Evolutionary conservation across 2,113 vertebrate species (phyloP), one percentile per base, ranked within the genome.

Genomic region (Oceanodroma tethys): DNA sequence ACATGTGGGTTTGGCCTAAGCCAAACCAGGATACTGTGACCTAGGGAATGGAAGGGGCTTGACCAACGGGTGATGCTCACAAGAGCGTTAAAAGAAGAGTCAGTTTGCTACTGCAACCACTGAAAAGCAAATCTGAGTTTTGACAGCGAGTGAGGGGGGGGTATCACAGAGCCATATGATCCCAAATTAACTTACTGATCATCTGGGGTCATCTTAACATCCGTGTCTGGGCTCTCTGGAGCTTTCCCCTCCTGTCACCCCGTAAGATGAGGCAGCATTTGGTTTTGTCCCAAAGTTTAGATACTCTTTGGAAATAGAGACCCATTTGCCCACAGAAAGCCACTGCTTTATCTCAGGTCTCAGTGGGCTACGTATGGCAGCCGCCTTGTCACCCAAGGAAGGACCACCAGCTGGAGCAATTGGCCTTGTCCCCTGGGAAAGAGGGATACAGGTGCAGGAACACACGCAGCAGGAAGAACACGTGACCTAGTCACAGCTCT

Each of bases 141-240:
- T 0, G 3, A 36, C 4, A 7, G 36, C 29, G 40, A 58, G 42
- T 6, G n/a, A 42, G 26, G 20, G 4, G 20, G 4, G 5, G 1
- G 9, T 32, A 36, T 30, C 38, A 8, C 22, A 48, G 23, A 78
- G 36, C 59, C 21, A 9, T 6, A 29, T 0, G 7, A 26, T 47
- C 45, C 10, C 50, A 27, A 13, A 52, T 53, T 38, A 59, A 60
- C 5, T 36, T 43, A 2, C 10, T 55, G 53, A 45, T 45, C 48
- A 38, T 25, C 29, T 75, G 74, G 19, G 16, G 20, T 47, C 11
- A 40, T 30, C 55, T 21, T 30, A 43, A 19, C 1, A 1, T 48
- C 30, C 2, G 4, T 10, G 1, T 60, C 15, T 22, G 74, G 13
- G 36, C 14, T 23, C 20, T 22, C 50, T 43, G 55, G 50, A 70